Percentiles rank a stretch among this genome's conserved stretches.
phyloP scores from a whole-genome alignment of 2,888 invertebrate genomes.

The Bhutanitis thaidina region DNA sequence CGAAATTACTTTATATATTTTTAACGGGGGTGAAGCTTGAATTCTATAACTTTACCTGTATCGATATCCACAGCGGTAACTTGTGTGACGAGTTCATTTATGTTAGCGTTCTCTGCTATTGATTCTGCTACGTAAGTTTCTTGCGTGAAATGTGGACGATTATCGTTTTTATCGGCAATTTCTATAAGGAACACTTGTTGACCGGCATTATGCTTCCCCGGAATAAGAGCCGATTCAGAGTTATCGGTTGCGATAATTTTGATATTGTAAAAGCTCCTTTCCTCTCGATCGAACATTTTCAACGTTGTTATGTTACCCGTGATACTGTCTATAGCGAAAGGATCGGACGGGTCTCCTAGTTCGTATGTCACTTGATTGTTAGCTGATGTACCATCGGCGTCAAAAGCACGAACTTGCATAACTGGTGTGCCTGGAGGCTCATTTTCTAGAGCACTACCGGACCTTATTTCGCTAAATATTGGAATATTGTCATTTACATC shows the following conservation, averaged over 20 bases:
- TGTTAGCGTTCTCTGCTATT: conserved; percentile 91
- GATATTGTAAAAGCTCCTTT: conserved; percentile 90
- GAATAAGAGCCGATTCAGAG: conserved; percentile 87
- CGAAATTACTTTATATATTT: neutral
- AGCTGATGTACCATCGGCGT: conserved; percentile 90
- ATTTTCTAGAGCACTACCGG: conserved; percentile 92
- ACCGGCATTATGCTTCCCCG: conserved; percentile 84
- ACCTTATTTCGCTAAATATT: conserved; percentile 89
- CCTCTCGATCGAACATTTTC: conserved; percentile 92
- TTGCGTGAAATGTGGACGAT: conserved; percentile 93
- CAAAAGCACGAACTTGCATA: conserved; percentile 92
- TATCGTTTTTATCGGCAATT: conserved; percentile 98
- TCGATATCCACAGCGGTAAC: conserved; percentile 94
- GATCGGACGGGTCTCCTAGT: conserved; percentile 83
- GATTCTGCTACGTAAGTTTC: conserved; percentile 85
- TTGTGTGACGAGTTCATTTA: conserved; percentile 90
- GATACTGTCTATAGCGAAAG: conserved; percentile 90
- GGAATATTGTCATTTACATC: conserved; percentile 96
- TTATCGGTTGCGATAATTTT: conserved; percentile 95
- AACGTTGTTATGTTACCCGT: conserved; percentile 94
- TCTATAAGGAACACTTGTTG: conserved; percentile 92
- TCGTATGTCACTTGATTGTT: conserved; percentile 92
- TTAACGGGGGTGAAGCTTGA: neutral
- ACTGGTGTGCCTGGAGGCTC: conserved; percentile 90
- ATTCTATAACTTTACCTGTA: conserved; percentile 73